Evolutionary conservation across 2,113 vertebrate species (phyloP), one percentile per base, ranked within the genome.

Genomic region (Rhinogobius similis): DNA sequence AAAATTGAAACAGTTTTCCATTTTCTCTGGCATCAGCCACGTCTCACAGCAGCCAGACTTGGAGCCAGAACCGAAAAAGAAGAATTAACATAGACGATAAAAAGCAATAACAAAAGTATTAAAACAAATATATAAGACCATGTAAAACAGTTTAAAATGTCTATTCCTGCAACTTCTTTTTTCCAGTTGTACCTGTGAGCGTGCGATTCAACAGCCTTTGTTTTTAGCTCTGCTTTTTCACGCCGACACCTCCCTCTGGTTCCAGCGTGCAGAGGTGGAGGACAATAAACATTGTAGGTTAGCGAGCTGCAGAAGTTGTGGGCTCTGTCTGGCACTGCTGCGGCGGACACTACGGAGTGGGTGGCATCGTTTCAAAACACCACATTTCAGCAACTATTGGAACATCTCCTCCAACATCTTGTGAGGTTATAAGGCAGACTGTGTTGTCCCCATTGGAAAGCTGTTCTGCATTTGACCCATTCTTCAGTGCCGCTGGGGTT

Each of bases 231-330:
- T 43, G n/a, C 32, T 43, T 63, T 16, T 43, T 41, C 62, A 16
- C 62, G 21, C 27, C n/a, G 20, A 63, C 62, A 63, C 62, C 62
- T 63, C 62, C 62, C 62, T 43, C 62, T 63, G 29, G 36, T 63
- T 43, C 23, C 38, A 23, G 38, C 21, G 38, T 26, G 36, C 59
- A 62, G 36, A 62, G 29, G 29, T 62, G 59, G 29, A 39, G 18
- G 36, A 38, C 14, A 10, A 23, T 20, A 26, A 11, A 58, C 26
- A 29, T 7, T 10, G 13, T 23, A 4, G n/a, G 50, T n/a, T 48
- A 10, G 23, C 23, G 2, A 26, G 52, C n/a, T 23, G 38, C 62
- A 43, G 38, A 24, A 24, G 62, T 23, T 63, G 62, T 38, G 21
- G 39, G 38, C 21, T 21, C n/a, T 63, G 62, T 63, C 62, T 63